Evolutionary conservation across 2,888 invertebrate species (phyloP).

Genomic region (Cryptus armator): DNA sequence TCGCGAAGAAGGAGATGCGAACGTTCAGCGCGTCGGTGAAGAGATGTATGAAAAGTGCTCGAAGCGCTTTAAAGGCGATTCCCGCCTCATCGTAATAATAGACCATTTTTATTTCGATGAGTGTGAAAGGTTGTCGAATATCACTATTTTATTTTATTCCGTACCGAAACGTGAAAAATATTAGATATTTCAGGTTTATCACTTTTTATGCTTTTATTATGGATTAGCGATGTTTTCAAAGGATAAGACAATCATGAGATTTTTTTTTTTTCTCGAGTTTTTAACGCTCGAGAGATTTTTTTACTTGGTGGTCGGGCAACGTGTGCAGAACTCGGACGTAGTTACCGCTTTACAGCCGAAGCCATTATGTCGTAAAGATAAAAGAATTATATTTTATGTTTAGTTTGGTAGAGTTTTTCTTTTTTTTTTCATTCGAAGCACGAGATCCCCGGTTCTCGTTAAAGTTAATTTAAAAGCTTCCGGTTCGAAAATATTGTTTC

Average conservation of each 20-base stretch:
- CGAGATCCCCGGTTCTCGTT: too few relatives aligned
- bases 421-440: background rate
- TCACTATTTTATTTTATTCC: background rate
- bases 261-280: background rate
- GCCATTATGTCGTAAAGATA: background rate
- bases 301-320: background rate
- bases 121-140: background rate
- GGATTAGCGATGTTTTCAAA: too few relatives aligned
- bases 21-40: background rate
- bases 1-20: conserved; percentile 3
- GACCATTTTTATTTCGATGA: conserved; percentile 23
- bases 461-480: too few relatives aligned
- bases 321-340: too few relatives aligned
- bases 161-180: background rate
- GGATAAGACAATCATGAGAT: background rate
- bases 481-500: too few relatives aligned
- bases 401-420: background rate
- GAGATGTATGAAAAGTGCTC: conserved; percentile 38
- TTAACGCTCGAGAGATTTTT: background rate
- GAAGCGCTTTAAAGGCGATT: conserved; percentile 33
- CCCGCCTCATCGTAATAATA: conserved; percentile 5
- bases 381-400: background rate
- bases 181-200: too few relatives aligned
- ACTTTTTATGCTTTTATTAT: too few relatives aligned
- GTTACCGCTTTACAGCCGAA: background rate